Conservation (phyloP, 2,888 invertebrate species). For the Halictus quadricinctus region DNA sequence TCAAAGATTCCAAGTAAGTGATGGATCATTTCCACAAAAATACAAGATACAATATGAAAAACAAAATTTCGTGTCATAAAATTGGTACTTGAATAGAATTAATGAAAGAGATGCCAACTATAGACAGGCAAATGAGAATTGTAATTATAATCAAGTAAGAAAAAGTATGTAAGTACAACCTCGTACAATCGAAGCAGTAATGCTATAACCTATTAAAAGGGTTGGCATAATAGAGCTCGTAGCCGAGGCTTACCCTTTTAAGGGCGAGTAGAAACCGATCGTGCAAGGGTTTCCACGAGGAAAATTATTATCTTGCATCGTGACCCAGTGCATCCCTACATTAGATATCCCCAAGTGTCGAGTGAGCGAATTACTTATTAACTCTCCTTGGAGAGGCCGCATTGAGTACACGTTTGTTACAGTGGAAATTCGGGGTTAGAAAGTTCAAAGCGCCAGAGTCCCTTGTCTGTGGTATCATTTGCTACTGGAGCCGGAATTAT, state of each 20-base stretch:
- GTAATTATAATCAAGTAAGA: not conserved
- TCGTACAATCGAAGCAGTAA: too few relatives aligned
- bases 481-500: not conserved
- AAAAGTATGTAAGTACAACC: not conserved
- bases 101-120: not conserved
- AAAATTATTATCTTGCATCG: slow-evolving; percentile 61
- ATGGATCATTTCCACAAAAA: not conserved
- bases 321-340: slow-evolving; percentile 35
- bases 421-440: not conserved
- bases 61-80: not conserved
- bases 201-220: slow-evolving; percentile 65
- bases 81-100: not conserved
- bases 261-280: slow-evolving; percentile 36
- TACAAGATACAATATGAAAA: not conserved
- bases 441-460: not conserved
- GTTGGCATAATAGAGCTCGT: slow-evolving; percentile 59
- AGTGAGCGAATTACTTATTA: slow-evolving; percentile 64
- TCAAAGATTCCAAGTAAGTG: not conserved
- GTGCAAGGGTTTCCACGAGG: slow-evolving; percentile 41
- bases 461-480: not conserved
- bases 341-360: slow-evolving; percentile 38
- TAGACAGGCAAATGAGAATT: not conserved
- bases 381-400: slow-evolving; percentile 23
- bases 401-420: slow-evolving; percentile 15
- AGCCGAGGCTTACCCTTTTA: slow-evolving; percentile 60